Base-by-base conservation (phyloP, 2,113 vertebrate genomes). In the Corydoras sp. region DNA sequence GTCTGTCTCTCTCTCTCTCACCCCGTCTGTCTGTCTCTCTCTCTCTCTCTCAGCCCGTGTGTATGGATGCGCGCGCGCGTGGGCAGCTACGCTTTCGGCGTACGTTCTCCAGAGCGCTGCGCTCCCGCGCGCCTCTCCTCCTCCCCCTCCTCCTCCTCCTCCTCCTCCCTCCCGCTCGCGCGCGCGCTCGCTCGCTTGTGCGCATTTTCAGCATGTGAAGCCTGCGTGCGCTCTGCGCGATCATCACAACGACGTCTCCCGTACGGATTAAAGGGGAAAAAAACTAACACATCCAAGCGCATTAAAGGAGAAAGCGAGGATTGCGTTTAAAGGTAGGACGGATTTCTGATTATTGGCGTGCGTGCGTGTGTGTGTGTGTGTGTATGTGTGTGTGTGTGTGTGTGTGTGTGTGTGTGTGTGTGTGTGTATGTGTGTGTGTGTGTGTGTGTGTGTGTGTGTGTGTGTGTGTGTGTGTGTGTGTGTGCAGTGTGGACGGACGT, bases 121-220 rank as follows among this genome's bases (percentile, higher is more conserved):
- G 69, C 60, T 7, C 63, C 63, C 63, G 51, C 69, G 69, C 63
- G 63, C 62, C 58, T 53, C n/a, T 32, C 68, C 5, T 35, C 35
- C 43, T 58, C 35, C 30, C 15, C 59, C 69, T 58, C 58, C 29
- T 18, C 50, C 49, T 62, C 24, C 14, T 13, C 6, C 14, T 54
- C 49, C 10, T 24, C 69, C 13, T 29, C 60, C 15, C 51, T 18
- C 49, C 10, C 13, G 59, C 15, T 29, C 60, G 32, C 51, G 13
- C 60, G 10, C 54, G 13, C 60, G 10, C 54, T 7, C 13, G 12
- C 14, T 53, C 14, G 14, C 53, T 58, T 14, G 68, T 75, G 67
- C 54, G 55, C 67, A 70, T 48, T 65, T 60, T 35, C 68, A 63
- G 69, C 69, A 71, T 71, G 69, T 71, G 51, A 63, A 56, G 69